phyloP scores from a whole-genome alignment of 2,888 invertebrate genomes.

The Mallateleia sp. region DNA sequence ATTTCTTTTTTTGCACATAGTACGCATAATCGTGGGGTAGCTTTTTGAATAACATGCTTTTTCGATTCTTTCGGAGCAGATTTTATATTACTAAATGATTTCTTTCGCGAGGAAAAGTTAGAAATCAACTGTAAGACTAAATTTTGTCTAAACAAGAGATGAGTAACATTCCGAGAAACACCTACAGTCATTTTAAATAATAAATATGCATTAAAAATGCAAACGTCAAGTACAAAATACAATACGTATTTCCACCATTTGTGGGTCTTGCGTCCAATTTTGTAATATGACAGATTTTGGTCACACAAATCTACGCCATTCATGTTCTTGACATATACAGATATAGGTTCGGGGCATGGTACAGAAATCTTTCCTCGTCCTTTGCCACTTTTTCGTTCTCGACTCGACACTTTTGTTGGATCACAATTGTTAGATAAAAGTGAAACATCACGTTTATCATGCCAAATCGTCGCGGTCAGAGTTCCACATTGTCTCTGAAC shows the following conservation, averaged over 20 bases:
- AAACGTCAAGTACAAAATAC: slow-evolving; percentile 39
- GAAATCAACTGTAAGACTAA: slow-evolving; percentile 32
- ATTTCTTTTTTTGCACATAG: no score
- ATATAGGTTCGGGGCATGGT: slow-evolving; percentile 5
- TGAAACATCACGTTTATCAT: slow-evolving; percentile 29
- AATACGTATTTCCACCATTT: slow-evolving; percentile 57
- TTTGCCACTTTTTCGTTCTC: neutral
- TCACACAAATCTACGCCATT: slow-evolving; percentile 38
- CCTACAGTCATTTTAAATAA: slow-evolving; percentile 36
- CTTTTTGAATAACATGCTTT: no score
- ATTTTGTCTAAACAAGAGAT: slow-evolving; percentile 40
- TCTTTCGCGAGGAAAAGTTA: slow-evolving; percentile 19
- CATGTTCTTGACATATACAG: slow-evolving; percentile 17
- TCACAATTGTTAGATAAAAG: slow-evolving; percentile 29
- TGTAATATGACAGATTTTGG: slow-evolving; percentile 16
- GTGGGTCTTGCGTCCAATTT: neutral
- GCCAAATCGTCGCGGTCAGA: slow-evolving; percentile 11
- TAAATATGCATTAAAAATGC: slow-evolving; percentile 50
- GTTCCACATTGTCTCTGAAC: slow-evolving; percentile 12
- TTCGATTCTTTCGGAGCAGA: no score
- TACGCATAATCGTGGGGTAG: no score
- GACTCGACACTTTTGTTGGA: neutral
- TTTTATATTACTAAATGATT: no score
- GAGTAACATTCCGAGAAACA: neutral
- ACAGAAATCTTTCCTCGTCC: neutral